These are phyloP conservation scores for Embiotoca jacksoni DNA, from an alignment of 2,113 vertebrate species.

Conservation along the genomic window DNA sequence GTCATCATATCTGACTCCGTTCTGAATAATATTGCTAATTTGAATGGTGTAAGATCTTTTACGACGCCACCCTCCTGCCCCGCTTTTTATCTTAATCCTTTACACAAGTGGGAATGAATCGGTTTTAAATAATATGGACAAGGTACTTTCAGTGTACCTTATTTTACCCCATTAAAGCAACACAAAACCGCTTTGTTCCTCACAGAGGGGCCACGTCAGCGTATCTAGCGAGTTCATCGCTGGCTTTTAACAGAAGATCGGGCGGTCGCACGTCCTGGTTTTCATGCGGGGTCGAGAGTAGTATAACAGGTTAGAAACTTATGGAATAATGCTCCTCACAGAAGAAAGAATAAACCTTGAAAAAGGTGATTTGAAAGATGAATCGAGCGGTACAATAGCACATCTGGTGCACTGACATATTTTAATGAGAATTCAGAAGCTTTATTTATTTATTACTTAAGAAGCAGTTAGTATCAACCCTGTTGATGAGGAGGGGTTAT, in stretches of 20 bases:
- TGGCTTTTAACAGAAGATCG: conserved; percentile 11
- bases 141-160: not conserved
- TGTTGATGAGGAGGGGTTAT: too few species aligned
- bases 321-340: not conserved
- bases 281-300: not conserved
- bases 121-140: conserved; percentile 30
- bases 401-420: too few species aligned
- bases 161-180: conserved; percentile 28
- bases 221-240: not conserved
- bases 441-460: too few species aligned
- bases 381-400: too few species aligned
- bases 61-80: not conserved
- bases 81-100: conserved; percentile 49
- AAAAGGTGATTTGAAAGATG: too few species aligned
- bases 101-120: conserved; percentile 17
- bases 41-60: conserved; percentile 2
- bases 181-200: conserved; percentile 22
- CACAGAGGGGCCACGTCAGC: not conserved
- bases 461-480: too few species aligned
- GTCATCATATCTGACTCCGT: conserved; percentile 5
- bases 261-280: not conserved
- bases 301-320: not conserved
- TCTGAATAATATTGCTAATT: conserved; percentile 17
- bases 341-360: not conserved
- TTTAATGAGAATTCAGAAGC: too few species aligned